phyloP scores from a whole-genome alignment of 2,888 invertebrate species.

The Junonia oenone region DNA sequence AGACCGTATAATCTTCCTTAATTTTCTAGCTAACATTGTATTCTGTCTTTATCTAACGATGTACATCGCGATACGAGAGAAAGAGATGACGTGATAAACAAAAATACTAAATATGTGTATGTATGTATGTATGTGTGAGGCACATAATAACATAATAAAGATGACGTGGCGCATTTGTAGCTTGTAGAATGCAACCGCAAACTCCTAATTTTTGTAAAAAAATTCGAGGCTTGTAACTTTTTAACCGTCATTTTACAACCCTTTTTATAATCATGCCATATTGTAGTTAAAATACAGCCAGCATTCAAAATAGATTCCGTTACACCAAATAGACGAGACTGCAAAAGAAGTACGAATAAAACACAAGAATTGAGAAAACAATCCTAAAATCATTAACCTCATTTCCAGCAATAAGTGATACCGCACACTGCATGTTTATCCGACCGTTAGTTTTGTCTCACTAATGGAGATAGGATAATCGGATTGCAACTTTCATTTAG shows the following conservation, averaged over 20 bases:
- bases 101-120: constrained; percentile 5
- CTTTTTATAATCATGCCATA: no score
- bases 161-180: constrained; percentile 23
- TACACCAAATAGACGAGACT: background rate
- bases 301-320: no score
- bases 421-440: background rate
- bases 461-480: background rate
- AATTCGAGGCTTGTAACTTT: background rate
- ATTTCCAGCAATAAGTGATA: background rate
- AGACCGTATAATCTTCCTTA: background rate
- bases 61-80: background rate
- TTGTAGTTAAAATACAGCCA: no score
- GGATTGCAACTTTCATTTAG: no score
- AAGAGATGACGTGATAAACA: constrained; percentile 1
- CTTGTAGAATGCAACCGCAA: constrained; percentile 8
- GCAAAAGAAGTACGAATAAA: background rate
- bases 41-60: constrained; percentile 2
- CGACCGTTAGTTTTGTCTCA: background rate
- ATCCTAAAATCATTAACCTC: background rate
- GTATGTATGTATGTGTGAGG: constrained; percentile 29
- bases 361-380: background rate
- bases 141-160: constrained; percentile 30
- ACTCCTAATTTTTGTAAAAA: background rate
- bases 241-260: no score
- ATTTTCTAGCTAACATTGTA: background rate